phyloP scores from a whole-genome alignment of 30 jellyfish, hydroid and myxozoan species.

The Phacellophora camtschatica region DNA sequence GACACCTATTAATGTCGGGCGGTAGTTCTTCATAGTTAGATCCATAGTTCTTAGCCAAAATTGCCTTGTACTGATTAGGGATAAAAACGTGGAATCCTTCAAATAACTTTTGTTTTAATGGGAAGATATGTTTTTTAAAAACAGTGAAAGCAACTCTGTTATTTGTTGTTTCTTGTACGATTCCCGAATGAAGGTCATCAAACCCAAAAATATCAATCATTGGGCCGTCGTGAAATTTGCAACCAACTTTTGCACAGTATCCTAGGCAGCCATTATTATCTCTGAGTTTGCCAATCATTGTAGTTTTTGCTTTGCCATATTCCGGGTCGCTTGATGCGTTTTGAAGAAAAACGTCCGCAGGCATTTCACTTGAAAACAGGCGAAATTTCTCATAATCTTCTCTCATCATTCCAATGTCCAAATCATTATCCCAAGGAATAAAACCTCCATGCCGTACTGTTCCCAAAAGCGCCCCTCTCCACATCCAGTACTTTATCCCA shows the following conservation, averaged over 20 bases:
- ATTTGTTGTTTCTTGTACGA: background rate
- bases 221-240: slow-evolving; percentile 81
- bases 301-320: slow-evolving; percentile 4
- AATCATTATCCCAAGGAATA: slow-evolving; percentile 91
- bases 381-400: slow-evolving; percentile 74
- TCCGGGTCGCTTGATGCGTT: slow-evolving; percentile 62
- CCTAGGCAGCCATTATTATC: slow-evolving; percentile 79
- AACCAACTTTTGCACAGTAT: slow-evolving; percentile 69
- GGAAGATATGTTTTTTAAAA: slow-evolving; percentile 42
- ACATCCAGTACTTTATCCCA: slow-evolving; percentile 71
- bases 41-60: slow-evolving; percentile 54
- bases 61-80: slow-evolving; percentile 41
- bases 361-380: slow-evolving; percentile 60
- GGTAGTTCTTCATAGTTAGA: slow-evolving; percentile 18
- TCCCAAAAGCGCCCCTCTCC: slow-evolving; percentile 89
- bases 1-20: slow-evolving; percentile 42
- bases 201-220: slow-evolving; percentile 79
- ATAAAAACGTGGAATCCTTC: slow-evolving; percentile 73
- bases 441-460: slow-evolving; percentile 62
- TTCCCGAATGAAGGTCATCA: slow-evolving; percentile 15
- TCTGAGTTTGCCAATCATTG: slow-evolving; percentile 52
- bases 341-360: slow-evolving; percentile 78
- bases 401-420: slow-evolving; percentile 74
- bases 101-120: slow-evolving; percentile 42
- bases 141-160: slow-evolving; percentile 9